Base-by-base conservation (phyloP, 2,888 invertebrate species). In the Sycophila texana region DNA sequence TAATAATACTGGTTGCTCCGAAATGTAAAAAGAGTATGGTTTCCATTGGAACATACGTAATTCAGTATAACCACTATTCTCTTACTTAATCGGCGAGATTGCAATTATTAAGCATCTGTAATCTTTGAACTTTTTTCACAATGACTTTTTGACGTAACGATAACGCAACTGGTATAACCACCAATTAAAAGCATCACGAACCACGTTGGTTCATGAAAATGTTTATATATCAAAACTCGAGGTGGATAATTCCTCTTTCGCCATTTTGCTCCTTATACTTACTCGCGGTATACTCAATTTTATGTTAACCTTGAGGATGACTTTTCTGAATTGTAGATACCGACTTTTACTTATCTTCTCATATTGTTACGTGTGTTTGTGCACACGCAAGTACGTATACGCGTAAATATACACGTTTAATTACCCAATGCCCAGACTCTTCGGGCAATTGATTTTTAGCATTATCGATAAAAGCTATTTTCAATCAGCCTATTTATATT, bases 71-170 rank as follows among this genome's bases (percentile, higher is more conserved):
- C 7, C 10, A 39, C 51, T 67, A 49, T 49, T 14, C 30, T 47
- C 47, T 74, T 67, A 20, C 30, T 30, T 55, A 30, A 49, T 20
- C 60, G n/a, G 51, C 14, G 2, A 74, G 67, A 67, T 67, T 74
- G 20, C 49, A 74, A 26, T 26, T 39, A 39, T 39, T 39, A 39
- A 60, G 16, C 58, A 60, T 65, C 57, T 67, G 26, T 26, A 67
- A 74, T 74, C 67, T 67, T 47, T n/a, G 26, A 16, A 26, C 4
- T 58, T 26, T 16, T 63, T 61, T 26, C 14, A 10, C 7, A 16
- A 53, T 53, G 0, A 16, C 16, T 53, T 16, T 53, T 53, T 13
- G 13, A 13, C 53, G 14, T n/a, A 53, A 53, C 14, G 1, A 13
- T n/a, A 53, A 53, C 5, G 14, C 16, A 14, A 53, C 53, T 53